Percentiles rank a stretch among this genome's conserved stretches.
Evolutionary conservation across 2,113 vertebrate genomes (phyloP).

Genomic region (Melanerpes aurifrons): DNA sequence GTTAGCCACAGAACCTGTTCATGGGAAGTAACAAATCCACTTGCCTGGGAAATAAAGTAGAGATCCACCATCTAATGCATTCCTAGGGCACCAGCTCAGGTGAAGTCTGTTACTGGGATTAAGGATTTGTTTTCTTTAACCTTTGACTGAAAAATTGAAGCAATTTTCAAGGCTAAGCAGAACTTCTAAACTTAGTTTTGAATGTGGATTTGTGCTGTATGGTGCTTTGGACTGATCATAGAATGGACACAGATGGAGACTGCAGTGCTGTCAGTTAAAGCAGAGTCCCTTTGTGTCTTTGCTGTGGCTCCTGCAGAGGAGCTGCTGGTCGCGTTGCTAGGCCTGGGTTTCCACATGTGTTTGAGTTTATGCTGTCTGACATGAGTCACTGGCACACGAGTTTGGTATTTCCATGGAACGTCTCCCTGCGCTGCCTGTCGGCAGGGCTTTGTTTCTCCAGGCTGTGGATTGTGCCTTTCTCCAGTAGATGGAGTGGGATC

Average conservation of each 20-base stretch:
- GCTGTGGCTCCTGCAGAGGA: not conserved
- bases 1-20: not conserved
- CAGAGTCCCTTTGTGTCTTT: not conserved
- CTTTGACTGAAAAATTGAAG: not conserved
- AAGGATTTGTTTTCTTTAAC: not conserved
- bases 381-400: not conserved
- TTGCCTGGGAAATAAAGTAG: not conserved
- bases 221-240: not conserved
- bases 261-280: not conserved
- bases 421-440: not conserved
- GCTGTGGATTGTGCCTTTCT: not conserved
- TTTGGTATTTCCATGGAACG: not conserved
- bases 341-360: not conserved
- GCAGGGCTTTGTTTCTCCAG: not conserved
- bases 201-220: not conserved
- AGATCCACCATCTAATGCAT: not conserved
- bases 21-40: not conserved
- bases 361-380: not conserved
- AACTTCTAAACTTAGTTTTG: not conserved
- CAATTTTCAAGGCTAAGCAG: not conserved
- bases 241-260: not conserved
- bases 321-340: not conserved
- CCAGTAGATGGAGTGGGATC: conserved; percentile 48
- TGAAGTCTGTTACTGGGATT: not conserved
- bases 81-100: not conserved